phyloP scores from a whole-genome alignment of 2,113 vertebrate species.

The Rhagologus leucostigma region DNA sequence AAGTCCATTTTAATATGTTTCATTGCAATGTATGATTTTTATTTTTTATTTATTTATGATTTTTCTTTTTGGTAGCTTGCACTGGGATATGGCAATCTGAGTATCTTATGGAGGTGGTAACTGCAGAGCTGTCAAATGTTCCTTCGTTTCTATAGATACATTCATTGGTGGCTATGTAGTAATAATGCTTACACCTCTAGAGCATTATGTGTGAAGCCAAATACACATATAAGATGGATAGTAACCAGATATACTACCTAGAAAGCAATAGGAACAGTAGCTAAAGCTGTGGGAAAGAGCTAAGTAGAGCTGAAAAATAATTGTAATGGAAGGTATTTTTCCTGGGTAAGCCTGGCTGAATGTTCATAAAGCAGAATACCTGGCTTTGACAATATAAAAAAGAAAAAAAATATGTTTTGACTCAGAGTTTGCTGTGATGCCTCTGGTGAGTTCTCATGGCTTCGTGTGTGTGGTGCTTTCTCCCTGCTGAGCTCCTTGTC shows the following conservation, averaged over 20 bases:
- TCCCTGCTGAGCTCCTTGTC: neutral
- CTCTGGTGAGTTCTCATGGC: neutral
- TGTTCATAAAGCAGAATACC: neutral
- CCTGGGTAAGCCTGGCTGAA: neutral
- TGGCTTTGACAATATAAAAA: neutral
- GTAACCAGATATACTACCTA: neutral
- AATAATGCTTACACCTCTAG: neutral
- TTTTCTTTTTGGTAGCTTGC: neutral
- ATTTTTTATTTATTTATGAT: neutral
- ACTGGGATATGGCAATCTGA: neutral
- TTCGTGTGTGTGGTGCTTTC: fast-evolving
- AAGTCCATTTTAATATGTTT: neutral
- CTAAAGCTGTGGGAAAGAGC: neutral
- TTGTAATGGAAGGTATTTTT: neutral
- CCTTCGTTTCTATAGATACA: neutral
- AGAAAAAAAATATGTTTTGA: neutral
- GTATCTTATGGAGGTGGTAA: neutral
- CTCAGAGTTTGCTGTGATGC: neutral
- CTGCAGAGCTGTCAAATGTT: neutral
- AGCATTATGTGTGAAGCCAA: neutral
- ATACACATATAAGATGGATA: neutral
- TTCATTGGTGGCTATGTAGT: neutral
- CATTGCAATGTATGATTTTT: neutral
- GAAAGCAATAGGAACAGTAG: neutral
- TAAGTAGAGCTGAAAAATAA: neutral